Evolutionary conservation across 2,888 invertebrate species (phyloP).

Genomic region (Pomacea canaliculata): DNA sequence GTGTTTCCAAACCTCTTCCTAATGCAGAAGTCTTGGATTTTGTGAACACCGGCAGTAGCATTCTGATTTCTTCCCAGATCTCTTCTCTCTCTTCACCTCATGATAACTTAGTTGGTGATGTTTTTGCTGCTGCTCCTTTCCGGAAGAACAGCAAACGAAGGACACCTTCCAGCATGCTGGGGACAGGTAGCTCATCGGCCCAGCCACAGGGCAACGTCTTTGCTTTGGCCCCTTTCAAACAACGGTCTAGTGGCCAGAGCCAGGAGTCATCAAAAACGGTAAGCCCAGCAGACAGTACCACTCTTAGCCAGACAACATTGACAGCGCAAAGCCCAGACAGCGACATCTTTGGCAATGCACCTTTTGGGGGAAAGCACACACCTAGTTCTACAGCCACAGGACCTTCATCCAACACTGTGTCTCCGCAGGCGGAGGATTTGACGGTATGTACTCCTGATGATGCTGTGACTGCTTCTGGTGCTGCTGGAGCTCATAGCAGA

Average conservation of each 20-base stretch:
- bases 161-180: conserved; percentile 36
- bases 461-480: conserved; percentile 33
- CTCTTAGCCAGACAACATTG: conserved; percentile 24
- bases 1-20: conserved; percentile 19
- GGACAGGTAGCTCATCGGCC: conserved; percentile 39
- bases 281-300: conserved; percentile 28
- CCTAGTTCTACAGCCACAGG: conserved; percentile 39
- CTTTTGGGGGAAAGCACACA: conserved; percentile 50
- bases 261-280: conserved; percentile 29
- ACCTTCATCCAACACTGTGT: conserved; percentile 40
- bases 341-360: conserved; percentile 63
- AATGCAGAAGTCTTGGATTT: conserved; percentile 11
- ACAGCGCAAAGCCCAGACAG: conserved; percentile 24
- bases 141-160: conserved; percentile 45
- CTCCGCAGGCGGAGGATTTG: conserved; percentile 32
- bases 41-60: not conserved
- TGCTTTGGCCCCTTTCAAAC: conserved; percentile 65
- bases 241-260: conserved; percentile 19
- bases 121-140: conserved; percentile 68
- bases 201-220: conserved; percentile 57
- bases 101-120: conserved; percentile 45
- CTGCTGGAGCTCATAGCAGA: not conserved
- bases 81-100: conserved; percentile 38
- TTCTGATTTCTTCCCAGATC: conserved; percentile 33
- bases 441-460: conserved; percentile 37